Evolutionary conservation across 2,797 vertebrate species (phyloP), one percentile per base, ranked within the genome.

Genomic region (Rousettus madagascariensis): DNA sequence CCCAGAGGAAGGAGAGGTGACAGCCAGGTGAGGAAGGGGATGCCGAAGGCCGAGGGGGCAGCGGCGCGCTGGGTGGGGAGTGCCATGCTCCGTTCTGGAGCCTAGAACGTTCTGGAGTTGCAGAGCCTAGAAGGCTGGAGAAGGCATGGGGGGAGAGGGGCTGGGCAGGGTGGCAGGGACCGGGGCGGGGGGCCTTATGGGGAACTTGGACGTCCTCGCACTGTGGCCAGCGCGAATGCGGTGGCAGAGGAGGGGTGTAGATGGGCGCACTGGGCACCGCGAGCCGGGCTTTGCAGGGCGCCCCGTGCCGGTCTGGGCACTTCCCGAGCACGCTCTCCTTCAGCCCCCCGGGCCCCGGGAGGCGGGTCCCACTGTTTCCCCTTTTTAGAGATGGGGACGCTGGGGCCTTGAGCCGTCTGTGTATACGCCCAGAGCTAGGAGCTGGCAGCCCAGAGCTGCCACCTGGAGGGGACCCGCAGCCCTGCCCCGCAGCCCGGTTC

Each of bases 261-360:
- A 8, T 33, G 72, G 68, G n/a, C 49, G 49, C 36, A 26, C 68
- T 9, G 41, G 38, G 68, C 63, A 10, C 6, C 3, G 0, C 2
- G 36, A n/a, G n/a, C 65, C 33, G 8, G 0, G 41, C 12, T 1
- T 61, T 1, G n/a, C n/a, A 6, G 19, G 49, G 53, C 2, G 0
- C 24, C 11, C 51, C 33, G 43, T 8, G 46, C 77, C 30, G 1
- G 5, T 36, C 63, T 28, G 4, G 33, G 9, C 4, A 0, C 4
- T 20, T 11, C n/a, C 16, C 24, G 0, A 0, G 4, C 6, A 0
- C 2, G 0, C 17, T 28, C 20, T 36, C 69, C 10, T 43, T 28
- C 28, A 0, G 33, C 8, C 65, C 43, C 46, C 43, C 28, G 6
- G 0, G 20, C 24, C 30, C 82, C 33, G 61, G 65, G 33, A 11